Evolutionary conservation across 2,888 invertebrate species (phyloP).

Genomic region (Caradrina kadenii): DNA sequence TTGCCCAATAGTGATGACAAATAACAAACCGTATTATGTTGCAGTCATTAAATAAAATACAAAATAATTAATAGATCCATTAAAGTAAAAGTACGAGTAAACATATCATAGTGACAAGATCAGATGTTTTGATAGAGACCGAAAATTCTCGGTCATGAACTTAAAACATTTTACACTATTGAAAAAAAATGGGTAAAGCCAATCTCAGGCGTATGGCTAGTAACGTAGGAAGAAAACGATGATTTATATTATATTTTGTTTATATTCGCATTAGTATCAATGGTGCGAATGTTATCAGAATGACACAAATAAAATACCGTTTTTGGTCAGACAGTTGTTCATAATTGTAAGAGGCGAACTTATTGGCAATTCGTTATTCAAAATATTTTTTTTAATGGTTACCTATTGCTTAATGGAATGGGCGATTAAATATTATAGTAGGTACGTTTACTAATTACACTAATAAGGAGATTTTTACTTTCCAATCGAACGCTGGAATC

Average conservation of each 20-base stretch:
- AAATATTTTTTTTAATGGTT: too few relatives aligned
- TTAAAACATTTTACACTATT: too few relatives aligned
- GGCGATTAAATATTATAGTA: too few relatives aligned
- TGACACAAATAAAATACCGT: neutral
- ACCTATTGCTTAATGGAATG: too few relatives aligned
- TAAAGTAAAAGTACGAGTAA: neutral
- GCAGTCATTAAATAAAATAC: neutral
- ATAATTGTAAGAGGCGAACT: neutral
- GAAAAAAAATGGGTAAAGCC: too few relatives aligned
- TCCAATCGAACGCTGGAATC: neutral
- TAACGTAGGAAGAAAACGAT: neutral
- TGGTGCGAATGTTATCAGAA: neutral
- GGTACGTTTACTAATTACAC: neutral
- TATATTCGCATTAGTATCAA: neutral
- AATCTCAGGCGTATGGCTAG: neutral
- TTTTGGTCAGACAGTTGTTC: neutral
- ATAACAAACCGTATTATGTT: conserved; percentile 1
- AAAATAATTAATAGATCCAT: neutral
- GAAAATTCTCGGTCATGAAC: too few relatives aligned
- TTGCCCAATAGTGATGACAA: conserved; percentile 24
- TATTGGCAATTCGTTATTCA: too few relatives aligned
- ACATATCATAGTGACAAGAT: neutral
- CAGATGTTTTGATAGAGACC: neutral
- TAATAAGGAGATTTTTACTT: conserved; percentile 2
- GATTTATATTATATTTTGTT: too few relatives aligned